These are phyloP conservation scores for Gnatocerus cornutus DNA, from an alignment of 2,888 invertebrate genomes.

Conservation along the genomic window DNA sequence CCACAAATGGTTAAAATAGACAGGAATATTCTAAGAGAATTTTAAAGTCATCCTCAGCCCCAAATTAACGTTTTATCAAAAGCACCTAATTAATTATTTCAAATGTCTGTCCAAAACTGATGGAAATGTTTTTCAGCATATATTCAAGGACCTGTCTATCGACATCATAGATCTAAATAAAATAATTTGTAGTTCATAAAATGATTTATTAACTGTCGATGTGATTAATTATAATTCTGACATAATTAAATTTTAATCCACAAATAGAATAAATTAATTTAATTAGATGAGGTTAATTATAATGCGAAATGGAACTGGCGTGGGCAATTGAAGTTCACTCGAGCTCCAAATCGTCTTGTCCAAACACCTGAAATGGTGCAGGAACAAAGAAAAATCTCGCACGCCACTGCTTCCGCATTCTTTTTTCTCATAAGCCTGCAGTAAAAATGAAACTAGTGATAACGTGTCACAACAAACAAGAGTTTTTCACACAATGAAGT, in stretches of 20 bases:
- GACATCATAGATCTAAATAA: constrained; percentile 33
- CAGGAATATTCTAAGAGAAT: too few species aligned
- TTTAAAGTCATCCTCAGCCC: too few species aligned
- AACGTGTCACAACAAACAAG: constrained; percentile 31
- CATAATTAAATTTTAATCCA: constrained; percentile 44
- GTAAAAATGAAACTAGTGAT: constrained; percentile 29
- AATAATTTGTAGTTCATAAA: constrained; percentile 36
- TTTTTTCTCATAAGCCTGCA: constrained; percentile 18
- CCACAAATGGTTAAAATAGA: too few species aligned
- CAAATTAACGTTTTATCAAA: too few species aligned
- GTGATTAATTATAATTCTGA: constrained; percentile 44
- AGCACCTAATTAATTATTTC: background rate
- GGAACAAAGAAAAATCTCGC: background rate
- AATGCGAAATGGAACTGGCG: constrained; percentile 22
- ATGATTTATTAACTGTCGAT: constrained; percentile 41
- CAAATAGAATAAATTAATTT: constrained; percentile 37
- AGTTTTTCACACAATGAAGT: constrained; percentile 29
- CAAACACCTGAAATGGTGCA: background rate
- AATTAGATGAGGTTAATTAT: constrained; percentile 31
- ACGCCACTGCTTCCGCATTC: constrained; percentile 37
- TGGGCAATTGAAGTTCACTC: background rate
- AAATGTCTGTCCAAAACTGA: background rate
- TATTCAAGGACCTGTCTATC: constrained; percentile 29
- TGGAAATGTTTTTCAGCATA: background rate
- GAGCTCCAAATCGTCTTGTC: too few species aligned